Evolutionary conservation across 2,888 invertebrate species (phyloP), one percentile per base, ranked within the genome.

Genomic region (Leptinotarsa peninsularis): DNA sequence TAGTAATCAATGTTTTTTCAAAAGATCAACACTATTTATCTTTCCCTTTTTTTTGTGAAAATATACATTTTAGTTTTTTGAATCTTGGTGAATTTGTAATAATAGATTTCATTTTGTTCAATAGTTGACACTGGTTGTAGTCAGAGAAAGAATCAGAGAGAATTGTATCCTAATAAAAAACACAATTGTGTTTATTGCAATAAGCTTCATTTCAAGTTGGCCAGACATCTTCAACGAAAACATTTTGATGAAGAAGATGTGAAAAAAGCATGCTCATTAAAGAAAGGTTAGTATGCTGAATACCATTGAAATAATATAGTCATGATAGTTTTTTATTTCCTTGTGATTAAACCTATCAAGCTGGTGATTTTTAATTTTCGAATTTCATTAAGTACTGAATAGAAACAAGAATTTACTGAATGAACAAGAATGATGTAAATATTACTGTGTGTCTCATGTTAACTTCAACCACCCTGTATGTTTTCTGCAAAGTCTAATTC

Each of bases 101-200:
- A 17, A 50, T 4, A 14, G 1, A 17, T 17, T 17, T 50, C 7
- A 56, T 56, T n/a, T 56, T 56, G n/a, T 56, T 17, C 54, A 56
- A 33, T 33, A 33, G 21, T 7, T 56, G 10, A 56, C n/a, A 56
- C n/a, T 18, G n/a, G 1, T 56, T 56, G 7, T 18, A 56, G 54
- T 56, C 54, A 17, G n/a, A n/a, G 17, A 7, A 56, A 56, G 7
- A 56, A 56, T 56, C 17, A 14, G 13, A 17, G 18, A 56, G 54
- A n/a, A n/a, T 17, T 17, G 7, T 56, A 56, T 18, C 54, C 54
- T n/a, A 56, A 56, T 56, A 56, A 56, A 18, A 54, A 21, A 56
- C 54, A 54, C n/a, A 60, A 27, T 60, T 60, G 60, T 23, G 15
- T 60, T 60, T 60, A 60, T 60, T 60, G 27, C 17, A 60, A 27